Conservation (phyloP, 2,888 invertebrate species). For the Dilophus febrilis region DNA sequence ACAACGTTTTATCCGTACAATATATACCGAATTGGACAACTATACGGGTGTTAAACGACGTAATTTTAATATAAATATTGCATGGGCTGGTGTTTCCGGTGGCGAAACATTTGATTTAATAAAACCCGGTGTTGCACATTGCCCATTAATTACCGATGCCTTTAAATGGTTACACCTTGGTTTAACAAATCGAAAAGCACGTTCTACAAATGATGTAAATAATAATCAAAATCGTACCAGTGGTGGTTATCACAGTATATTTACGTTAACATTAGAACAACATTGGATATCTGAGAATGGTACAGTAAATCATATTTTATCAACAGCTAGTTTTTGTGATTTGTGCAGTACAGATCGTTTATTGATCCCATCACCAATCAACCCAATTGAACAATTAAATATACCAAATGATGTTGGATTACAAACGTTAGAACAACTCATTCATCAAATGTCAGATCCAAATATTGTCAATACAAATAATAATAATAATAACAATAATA, state of each 20-base stretch:
- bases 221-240: no score
- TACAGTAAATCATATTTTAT: conserved; percentile 48
- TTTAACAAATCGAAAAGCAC: conserved; percentile 37
- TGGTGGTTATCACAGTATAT: conserved; percentile 44
- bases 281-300: conserved; percentile 52
- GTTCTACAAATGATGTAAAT: no score
- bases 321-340: conserved; percentile 59
- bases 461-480: conserved; percentile 15
- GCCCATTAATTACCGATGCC: conserved; percentile 43
- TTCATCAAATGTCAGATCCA: conserved; percentile 37
- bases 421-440: conserved; percentile 47
- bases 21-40: conserved; percentile 46
- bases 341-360: conserved; percentile 39
- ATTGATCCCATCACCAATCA: conserved; percentile 23
- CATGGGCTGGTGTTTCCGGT: conserved; percentile 55
- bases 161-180: conserved; percentile 54
- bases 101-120: conserved; percentile 45
- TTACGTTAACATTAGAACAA: conserved; percentile 57
- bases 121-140: conserved; percentile 38
- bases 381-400: conserved; percentile 24
- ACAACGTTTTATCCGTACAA: conserved; percentile 52
- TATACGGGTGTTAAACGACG: conserved; percentile 48
- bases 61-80: conserved; percentile 46
- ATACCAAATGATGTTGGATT: conserved; percentile 43
- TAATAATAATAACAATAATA: conserved; percentile 18